A percentile compares a stretch with the other conserved stretches of the same genome.
Conservation (phyloP, 2,888 invertebrate genomes). For the Xestia xanthographa region DNA sequence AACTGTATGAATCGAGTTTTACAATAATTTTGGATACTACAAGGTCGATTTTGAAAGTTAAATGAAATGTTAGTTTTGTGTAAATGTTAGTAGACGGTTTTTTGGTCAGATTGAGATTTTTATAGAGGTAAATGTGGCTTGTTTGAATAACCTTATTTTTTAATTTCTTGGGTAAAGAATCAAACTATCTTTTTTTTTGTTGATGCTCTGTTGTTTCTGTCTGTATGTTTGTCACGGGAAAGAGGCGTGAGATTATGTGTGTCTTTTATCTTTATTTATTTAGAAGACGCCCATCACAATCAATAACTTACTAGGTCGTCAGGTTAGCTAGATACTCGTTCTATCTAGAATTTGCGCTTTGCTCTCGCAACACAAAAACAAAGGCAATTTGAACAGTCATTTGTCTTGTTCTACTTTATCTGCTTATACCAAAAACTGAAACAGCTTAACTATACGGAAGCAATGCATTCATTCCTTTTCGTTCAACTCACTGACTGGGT, state of each 20-base stretch:
- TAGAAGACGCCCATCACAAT: neutral
- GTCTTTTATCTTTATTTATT: neutral
- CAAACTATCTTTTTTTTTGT: neutral
- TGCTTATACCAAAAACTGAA: neutral
- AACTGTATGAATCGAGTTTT: conserved; percentile 36
- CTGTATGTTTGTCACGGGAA: neutral
- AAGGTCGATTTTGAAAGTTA: conserved; percentile 62
- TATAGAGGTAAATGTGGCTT: neutral
- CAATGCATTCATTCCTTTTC: neutral
- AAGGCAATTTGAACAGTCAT: neutral
- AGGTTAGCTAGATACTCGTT: neutral
- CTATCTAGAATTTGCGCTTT: neutral
- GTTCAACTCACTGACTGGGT: neutral
- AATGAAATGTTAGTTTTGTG: conserved; percentile 39
- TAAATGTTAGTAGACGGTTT: conserved; percentile 12
- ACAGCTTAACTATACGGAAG: conserved; percentile 4
- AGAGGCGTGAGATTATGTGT: neutral
- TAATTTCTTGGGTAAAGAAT: neutral
- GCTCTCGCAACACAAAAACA: neutral
- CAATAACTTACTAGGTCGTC: neutral
- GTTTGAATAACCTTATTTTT: neutral
- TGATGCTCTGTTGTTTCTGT: neutral
- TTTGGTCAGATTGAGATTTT: neutral
- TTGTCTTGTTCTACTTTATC: neutral
- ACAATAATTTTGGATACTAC: conserved; percentile 54